Evolutionary conservation across 1,140 invertebrate genomes (phyloP), one percentile per base, ranked within the genome.

Genomic region (Brachionus koreanus): DNA sequence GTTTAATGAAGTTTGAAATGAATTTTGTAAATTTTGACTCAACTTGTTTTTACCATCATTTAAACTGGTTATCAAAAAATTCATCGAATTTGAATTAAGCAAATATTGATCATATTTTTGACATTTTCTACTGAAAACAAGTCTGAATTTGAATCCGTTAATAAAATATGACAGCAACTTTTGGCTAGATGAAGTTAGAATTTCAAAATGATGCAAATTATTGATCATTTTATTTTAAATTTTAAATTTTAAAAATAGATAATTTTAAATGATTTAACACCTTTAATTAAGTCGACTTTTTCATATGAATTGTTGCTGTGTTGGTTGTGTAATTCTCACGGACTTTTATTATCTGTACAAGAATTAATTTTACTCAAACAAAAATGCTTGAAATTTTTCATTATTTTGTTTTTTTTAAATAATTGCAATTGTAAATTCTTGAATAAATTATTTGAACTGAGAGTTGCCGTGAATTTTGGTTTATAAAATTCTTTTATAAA

Each of bases 121-220:
- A 42, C 49, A 61, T 39, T 42, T 35, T 37, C 43, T 57, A 10
- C 35, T 79, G 2, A 37, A 49, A 13, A 79, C 76, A 6, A 65
- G 61, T 65, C 25, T 65, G 57, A 79, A 79, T 61, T 65, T 65
- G 33, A 79, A 79, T 16, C 76, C 76, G n/a, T 61, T 79, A 39
- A 65, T 79, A 57, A 79, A 79, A 61, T 61, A 57, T n/a, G 57
- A 61, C 3, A 79, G 33, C 16, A 79, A 65, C 23, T 25, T 35
- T 29, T 39, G 35, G 19, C 76, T 79, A 9, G 76, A 79, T 23
- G 49, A 65, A 39, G 49, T 61, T 2, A 79, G 19, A 61, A 79
- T 79, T 61, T 79, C 76, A 61, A 79, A 79, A 16, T 79, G 76
- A 79, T 79, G 76, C 23, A 79, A 79, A 61, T 65, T 61, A 16